Evolutionary conservation across 2,113 vertebrate genomes (phyloP).

Genomic region (Eurypyga helias): DNA sequence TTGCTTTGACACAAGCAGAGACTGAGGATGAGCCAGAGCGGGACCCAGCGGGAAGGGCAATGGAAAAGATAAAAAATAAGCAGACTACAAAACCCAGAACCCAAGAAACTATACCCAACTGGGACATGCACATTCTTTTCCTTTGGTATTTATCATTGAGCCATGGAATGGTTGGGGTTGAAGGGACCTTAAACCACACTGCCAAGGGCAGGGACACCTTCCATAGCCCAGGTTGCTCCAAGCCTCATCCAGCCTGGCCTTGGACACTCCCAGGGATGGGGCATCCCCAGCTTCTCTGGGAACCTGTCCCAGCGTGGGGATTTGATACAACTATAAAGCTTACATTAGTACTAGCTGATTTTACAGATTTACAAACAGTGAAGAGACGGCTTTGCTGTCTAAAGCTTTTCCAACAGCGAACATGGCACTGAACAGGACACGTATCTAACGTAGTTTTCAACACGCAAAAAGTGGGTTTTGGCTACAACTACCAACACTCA

Average conservation of each 20-base stretch:
- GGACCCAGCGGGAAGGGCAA: background rate
- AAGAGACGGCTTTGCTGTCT: background rate
- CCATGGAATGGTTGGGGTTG: too few species aligned
- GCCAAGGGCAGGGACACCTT: too few species aligned
- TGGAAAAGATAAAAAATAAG: background rate
- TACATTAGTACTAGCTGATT: background rate
- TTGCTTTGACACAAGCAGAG: background rate
- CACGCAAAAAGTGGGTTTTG: fast-evolving
- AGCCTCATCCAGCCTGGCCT: too few species aligned
- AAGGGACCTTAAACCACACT: too few species aligned
- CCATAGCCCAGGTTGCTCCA: too few species aligned
- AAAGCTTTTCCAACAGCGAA: background rate
- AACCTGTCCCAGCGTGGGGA: too few species aligned
- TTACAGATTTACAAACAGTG: background rate
- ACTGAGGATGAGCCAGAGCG: background rate
- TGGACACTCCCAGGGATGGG: too few species aligned
- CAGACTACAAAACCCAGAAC: background rate
- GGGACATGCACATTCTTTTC: background rate
- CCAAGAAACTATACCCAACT: background rate
- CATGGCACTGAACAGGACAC: fast-evolving
- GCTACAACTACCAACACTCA: background rate
- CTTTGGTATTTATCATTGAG: background rate
- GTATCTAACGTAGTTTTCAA: background rate
- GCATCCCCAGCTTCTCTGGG: too few species aligned
- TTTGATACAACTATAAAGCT: too few species aligned